Conservation (phyloP, 2,888 invertebrate species). For the Cantharis lateralis region DNA sequence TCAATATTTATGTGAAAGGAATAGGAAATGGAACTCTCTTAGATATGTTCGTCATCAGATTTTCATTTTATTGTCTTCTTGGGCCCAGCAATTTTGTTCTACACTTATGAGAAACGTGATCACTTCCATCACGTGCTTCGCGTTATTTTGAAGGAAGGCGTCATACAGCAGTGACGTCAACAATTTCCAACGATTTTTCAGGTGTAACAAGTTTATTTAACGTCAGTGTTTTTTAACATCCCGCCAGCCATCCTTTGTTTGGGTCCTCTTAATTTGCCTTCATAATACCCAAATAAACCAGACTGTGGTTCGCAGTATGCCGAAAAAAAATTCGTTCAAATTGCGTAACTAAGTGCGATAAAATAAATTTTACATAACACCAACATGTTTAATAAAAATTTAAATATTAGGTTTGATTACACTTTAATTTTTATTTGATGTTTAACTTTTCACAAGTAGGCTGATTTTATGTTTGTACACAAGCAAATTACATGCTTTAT, state of each 20-base stretch:
- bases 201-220: constrained; percentile 3
- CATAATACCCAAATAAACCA: neutral
- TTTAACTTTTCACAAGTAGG: neutral
- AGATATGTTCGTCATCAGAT: constrained; percentile 4
- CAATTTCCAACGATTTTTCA: constrained; percentile 8
- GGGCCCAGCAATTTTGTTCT: constrained; percentile 12
- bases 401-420: neutral
- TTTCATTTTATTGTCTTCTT: constrained; percentile 16
- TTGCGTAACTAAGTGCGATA: neutral
- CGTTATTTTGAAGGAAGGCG: constrained; percentile 15
- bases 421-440: neutral
- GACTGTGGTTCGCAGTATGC: too few species aligned
- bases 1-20: constrained; percentile 3
- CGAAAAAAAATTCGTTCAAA: too few species aligned
- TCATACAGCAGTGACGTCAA: constrained; percentile 11
- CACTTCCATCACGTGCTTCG: constrained; percentile 10
- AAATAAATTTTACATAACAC: neutral
- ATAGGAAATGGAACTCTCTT: neutral
- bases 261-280: neutral
- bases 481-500: neutral
- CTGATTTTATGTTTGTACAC: neutral
- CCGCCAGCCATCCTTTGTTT: neutral
- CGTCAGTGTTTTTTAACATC: neutral
- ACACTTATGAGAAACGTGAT: constrained; percentile 19
- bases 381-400: neutral